Evolutionary conservation across 2,888 invertebrate genomes (phyloP).

Genomic region (Tolmerus cingulatus): DNA sequence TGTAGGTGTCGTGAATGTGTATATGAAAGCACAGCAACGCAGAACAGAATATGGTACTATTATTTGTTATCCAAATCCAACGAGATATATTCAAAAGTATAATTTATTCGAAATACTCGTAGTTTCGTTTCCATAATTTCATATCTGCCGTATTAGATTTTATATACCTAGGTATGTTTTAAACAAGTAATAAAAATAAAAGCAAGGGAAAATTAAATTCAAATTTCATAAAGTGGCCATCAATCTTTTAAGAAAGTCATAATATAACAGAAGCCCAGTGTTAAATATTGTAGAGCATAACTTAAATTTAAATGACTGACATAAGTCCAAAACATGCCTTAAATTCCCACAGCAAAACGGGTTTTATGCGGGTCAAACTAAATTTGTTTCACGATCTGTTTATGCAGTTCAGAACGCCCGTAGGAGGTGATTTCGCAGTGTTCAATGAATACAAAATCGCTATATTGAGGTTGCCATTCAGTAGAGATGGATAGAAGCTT

Average conservation of each 20-base stretch:
- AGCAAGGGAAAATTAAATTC: too few relatives aligned
- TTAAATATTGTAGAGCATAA: background rate
- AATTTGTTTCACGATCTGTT: slow-evolving; percentile 2
- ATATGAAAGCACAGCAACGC: too few relatives aligned
- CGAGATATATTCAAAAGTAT: too few relatives aligned
- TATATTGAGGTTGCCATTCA: slow-evolving; percentile 2
- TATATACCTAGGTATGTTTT: too few relatives aligned
- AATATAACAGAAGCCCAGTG: background rate
- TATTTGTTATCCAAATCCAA: too few relatives aligned
- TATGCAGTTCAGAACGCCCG: background rate
- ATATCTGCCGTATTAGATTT: too few relatives aligned
- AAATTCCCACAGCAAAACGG: background rate
- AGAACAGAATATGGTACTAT: too few relatives aligned
- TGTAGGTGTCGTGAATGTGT: too few relatives aligned
- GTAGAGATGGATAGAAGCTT: background rate
- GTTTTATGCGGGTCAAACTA: background rate
- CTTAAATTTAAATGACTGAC: background rate
- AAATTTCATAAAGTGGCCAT: too few relatives aligned
- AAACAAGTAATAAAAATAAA: too few relatives aligned
- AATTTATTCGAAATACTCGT: too few relatives aligned
- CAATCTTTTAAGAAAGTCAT: background rate
- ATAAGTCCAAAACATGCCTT: background rate
- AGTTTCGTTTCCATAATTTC: too few relatives aligned
- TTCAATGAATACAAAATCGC: slow-evolving; percentile 33
- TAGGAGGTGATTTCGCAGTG: background rate